These are phyloP conservation scores for human (Homo sapiens) DNA, from an alignment of 2,113 vertebrate genomes.

Conservation along the genomic window GRCh38 chr7:120340001-120340500, in stretches of 20 bases:
- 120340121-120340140: not conserved
- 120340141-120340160: not conserved
- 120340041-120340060: not conserved
- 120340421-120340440: not conserved
- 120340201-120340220: not conserved
- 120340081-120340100: not conserved
- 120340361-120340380: not conserved
- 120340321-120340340: not conserved
- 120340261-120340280: not conserved
- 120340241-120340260: not conserved
- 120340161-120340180: not conserved
- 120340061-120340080: not conserved
- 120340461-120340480: not conserved
- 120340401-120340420: not conserved
- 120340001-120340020: not conserved
- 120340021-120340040: not conserved
- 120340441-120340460: not conserved
- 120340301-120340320: not conserved
- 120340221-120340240: not conserved
- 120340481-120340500: not conserved
- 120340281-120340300: slow-evolving; percentile 2
- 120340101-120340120: not conserved
- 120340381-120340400: not conserved
- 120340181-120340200: not conserved
- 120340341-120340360: not conserved